These are phyloP conservation scores for Microcebus jonahi DNA, from an alignment of 2,113 vertebrate species.

Conservation along the genomic window DNA sequence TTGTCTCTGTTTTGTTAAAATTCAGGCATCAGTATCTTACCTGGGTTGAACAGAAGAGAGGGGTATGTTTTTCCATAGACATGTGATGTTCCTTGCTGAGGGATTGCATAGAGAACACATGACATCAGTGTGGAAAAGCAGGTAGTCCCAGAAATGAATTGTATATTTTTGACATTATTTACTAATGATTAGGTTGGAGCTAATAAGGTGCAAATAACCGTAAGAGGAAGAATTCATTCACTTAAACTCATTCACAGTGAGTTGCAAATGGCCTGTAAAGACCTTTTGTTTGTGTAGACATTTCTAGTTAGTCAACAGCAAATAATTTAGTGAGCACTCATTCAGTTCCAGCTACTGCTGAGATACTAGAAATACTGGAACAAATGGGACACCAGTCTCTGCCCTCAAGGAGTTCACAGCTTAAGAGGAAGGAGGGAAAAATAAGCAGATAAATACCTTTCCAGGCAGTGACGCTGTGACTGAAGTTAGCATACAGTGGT, in stretches of 20 bases:
- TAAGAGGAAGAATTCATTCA: not conserved
- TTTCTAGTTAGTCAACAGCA: not conserved
- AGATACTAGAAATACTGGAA: not conserved
- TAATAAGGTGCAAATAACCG: not conserved
- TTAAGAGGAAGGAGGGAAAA: not conserved
- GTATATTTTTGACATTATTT: not conserved
- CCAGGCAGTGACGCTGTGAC: not conserved
- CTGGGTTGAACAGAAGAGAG: not conserved
- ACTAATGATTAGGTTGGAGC: not conserved
- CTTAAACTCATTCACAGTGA: not conserved
- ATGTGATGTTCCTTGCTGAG: not conserved
- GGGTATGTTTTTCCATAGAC: not conserved
- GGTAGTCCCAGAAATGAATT: not conserved
- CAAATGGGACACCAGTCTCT: not conserved
- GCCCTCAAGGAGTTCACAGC: not conserved
- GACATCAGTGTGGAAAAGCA: not conserved
- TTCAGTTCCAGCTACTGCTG: not conserved
- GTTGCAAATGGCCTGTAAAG: not conserved
- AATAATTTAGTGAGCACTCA: not conserved
- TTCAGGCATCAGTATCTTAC: constrained; percentile 22
- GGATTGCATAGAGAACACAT: not conserved
- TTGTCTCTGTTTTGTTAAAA: constrained; percentile 47
- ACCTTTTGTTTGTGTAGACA: not conserved
- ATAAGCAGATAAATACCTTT: not conserved
- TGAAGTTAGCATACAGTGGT: not conserved